Percentiles rank a stretch among this genome's conserved stretches.
Evolutionary conservation across 2,113 vertebrate genomes (phyloP).

Genomic region (Rhizomys pruinosus): DNA sequence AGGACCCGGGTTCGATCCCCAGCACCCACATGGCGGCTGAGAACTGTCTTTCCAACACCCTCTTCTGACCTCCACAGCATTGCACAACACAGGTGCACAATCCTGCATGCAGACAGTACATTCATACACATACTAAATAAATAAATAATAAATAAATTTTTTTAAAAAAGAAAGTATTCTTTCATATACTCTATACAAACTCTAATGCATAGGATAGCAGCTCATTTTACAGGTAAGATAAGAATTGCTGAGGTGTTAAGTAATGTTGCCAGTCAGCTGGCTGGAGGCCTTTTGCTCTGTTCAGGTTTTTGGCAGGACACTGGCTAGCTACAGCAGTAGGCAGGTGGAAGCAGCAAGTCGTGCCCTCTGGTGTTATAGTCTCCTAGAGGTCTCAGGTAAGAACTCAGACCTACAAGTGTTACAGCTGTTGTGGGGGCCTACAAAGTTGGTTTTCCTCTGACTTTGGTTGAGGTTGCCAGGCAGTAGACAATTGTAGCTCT

Average conservation of each 20-base stretch:
- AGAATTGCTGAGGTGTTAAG: not conserved
- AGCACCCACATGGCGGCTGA: no score
- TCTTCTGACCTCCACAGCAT: no score
- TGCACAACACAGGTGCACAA: no score
- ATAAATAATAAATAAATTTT: no score
- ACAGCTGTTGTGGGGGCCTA: not conserved
- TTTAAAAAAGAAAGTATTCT: constrained; percentile 49
- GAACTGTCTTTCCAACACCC: no score
- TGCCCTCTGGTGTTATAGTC: not conserved
- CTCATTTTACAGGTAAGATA: constrained; percentile 31
- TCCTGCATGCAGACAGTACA: no score
- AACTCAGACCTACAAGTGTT: not conserved
- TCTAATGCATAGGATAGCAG: not conserved
- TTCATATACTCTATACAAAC: constrained; percentile 32
- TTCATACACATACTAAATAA: no score
- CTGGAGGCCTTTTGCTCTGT: not conserved
- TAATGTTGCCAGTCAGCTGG: not conserved
- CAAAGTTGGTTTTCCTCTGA: not conserved
- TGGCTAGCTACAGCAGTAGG: not conserved
- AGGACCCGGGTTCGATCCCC: no score
- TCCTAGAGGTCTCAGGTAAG: not conserved
- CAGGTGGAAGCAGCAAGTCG: no score
- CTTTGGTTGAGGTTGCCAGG: not conserved
- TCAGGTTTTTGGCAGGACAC: not conserved
- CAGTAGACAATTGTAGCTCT: not conserved